Conservation (phyloP, 1,140 invertebrate genomes). For the Drosophila leontia region DNA sequence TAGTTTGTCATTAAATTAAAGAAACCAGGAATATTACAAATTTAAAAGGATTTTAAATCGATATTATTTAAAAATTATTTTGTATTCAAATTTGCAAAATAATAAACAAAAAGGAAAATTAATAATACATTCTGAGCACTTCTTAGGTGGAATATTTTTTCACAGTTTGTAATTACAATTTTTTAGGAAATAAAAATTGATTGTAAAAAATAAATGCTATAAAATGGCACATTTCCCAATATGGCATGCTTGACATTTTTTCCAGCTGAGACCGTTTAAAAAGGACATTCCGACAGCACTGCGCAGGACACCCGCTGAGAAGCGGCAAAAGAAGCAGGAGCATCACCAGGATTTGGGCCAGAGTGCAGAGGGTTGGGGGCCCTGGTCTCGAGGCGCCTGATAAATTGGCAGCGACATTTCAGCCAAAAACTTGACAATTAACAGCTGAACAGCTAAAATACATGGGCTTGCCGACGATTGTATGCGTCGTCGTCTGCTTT, state of each 20-base stretch:
- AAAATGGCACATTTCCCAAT: slow-evolving; percentile 4
- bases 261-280: slow-evolving; percentile 13
- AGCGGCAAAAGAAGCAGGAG: slow-evolving; percentile 28
- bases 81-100: neutral
- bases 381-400: slow-evolving; percentile 54
- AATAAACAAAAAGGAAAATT: neutral
- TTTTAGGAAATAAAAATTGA: slow-evolving; percentile 4
- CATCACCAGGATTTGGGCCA: slow-evolving; percentile 20
- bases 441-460: slow-evolving; percentile 64
- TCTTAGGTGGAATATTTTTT: too few species aligned
- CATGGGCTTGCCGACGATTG: slow-evolving; percentile 21
- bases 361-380: neutral
- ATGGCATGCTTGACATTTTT: slow-evolving; percentile 3
- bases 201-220: slow-evolving; percentile 7
- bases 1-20: neutral
- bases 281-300: slow-evolving; percentile 18
- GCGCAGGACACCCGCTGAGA: slow-evolving; percentile 52
- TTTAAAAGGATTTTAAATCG: too few species aligned
- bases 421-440: slow-evolving; percentile 79
- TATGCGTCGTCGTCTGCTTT: slow-evolving; percentile 34
- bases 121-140: too few species aligned
- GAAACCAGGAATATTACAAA: too few species aligned
- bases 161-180: neutral
- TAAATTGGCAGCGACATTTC: slow-evolving; percentile 82
- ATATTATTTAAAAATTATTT: neutral